Percentiles rank a stretch among this genome's conserved stretches.
phyloP scores from a whole-genome alignment of 2,113 vertebrate species.

The Alces alces region DNA sequence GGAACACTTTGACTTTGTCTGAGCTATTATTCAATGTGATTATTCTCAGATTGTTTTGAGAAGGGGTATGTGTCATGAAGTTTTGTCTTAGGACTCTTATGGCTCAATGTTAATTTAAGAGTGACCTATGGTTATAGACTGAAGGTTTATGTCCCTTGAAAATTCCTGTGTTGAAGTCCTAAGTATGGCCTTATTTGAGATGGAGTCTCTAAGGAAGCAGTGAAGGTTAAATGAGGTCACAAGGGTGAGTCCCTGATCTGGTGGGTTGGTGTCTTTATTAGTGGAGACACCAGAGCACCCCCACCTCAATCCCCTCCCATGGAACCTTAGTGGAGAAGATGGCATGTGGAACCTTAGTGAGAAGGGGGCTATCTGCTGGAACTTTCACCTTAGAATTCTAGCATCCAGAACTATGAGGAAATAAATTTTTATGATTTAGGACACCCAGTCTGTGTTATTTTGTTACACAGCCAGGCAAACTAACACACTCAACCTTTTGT shows the following conservation, averaged over 20 bases:
- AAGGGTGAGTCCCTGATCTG: background rate
- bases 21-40: background rate
- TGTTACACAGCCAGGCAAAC: background rate
- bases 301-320: background rate
- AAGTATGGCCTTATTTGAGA: background rate
- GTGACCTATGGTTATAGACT: background rate
- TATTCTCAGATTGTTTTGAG: background rate
- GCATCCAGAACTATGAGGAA: background rate
- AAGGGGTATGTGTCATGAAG: background rate
- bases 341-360: background rate
- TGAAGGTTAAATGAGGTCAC: background rate
- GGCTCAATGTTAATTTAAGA: background rate
- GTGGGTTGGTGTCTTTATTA: background rate
- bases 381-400: background rate
- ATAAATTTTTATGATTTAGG: background rate
- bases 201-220: background rate
- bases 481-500: background rate
- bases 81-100: background rate
- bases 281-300: background rate
- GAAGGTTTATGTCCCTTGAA: background rate
- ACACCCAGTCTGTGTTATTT: background rate
- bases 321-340: background rate
- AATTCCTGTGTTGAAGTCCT: background rate
- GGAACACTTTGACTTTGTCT: background rate
- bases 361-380: background rate